These are phyloP conservation scores for Sparidentex hasta DNA, from an alignment of 2,797 vertebrate species.

Conservation along the genomic window DNA sequence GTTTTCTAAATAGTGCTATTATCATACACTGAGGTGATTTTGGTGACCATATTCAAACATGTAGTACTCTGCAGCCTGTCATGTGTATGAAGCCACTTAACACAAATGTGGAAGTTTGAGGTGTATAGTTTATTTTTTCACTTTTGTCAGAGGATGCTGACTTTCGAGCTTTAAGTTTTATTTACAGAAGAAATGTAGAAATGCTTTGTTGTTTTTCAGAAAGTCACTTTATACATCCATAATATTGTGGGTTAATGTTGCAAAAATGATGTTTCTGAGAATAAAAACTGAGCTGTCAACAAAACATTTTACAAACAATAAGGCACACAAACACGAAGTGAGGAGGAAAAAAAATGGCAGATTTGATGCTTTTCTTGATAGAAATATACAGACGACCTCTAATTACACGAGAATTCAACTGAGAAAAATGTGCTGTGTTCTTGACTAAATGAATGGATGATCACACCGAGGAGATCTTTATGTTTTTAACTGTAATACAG, in stretches of 20 bases:
- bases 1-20: too few species aligned
- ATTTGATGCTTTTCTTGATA: conserved; percentile 31
- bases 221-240: neutral
- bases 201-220: conserved; percentile 11
- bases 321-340: conserved; percentile 49
- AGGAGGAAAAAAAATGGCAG: neutral
- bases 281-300: neutral
- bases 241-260: neutral
- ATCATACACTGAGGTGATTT: neutral
- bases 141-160: neutral
- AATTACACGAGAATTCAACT: conserved; percentile 17
- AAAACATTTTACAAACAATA: conserved; percentile 34
- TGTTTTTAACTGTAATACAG: conserved; percentile 16
- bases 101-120: conserved; percentile 4
- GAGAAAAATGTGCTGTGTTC: conserved; percentile 13
- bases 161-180: conserved; percentile 12
- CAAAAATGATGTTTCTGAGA: neutral
- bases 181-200: conserved; percentile 39
- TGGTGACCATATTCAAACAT: neutral
- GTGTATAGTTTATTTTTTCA: conserved; percentile 24
- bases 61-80: neutral
- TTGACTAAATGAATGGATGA: conserved; percentile 36
- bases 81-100: conserved; percentile 8
- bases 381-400: conserved; percentile 30
- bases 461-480: neutral